phyloP scores from a whole-genome alignment of 2,797 vertebrate genomes.

The Xiphorhynchus erythropygius region DNA sequence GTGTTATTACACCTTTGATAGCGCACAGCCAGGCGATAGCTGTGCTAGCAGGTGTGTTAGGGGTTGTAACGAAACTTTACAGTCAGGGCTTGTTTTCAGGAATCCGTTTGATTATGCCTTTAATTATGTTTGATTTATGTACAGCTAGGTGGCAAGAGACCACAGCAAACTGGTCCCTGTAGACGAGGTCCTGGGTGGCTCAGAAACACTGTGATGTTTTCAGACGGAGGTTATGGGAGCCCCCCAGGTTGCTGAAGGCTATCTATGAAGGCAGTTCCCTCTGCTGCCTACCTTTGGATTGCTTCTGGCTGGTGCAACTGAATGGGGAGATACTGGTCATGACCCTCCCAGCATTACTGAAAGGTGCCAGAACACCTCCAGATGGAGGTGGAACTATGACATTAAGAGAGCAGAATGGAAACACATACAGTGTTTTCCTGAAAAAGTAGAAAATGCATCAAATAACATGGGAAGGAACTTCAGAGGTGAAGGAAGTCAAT shows the following conservation, averaged over 20 bases:
- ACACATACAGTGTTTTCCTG: background rate
- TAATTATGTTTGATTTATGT: conserved; percentile 30
- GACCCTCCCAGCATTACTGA: rapidly evolving
- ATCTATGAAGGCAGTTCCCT: rapidly evolving
- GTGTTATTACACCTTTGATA: conserved; percentile 67
- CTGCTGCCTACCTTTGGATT: background rate
- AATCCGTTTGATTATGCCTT: conserved; percentile 28
- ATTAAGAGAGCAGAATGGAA: background rate
- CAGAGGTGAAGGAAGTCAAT: background rate
- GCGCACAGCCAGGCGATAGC: background rate
- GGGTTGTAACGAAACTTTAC: background rate
- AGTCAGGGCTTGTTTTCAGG: conserved; percentile 52
- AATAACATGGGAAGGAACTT: background rate
- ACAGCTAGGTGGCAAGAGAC: conserved; percentile 32
- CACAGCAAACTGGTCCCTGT: background rate
- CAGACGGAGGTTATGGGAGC: background rate
- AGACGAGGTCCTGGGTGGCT: background rate
- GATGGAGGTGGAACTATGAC: background rate
- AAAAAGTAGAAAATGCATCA: background rate
- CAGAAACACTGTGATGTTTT: background rate
- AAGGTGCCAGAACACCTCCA: background rate
- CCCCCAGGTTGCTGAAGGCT: background rate
- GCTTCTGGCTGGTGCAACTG: background rate
- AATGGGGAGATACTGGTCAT: background rate
- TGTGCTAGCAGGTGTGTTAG: conserved; percentile 44